Conservation (phyloP, 1,140 invertebrate genomes). For the Megathymus violae region DNA sequence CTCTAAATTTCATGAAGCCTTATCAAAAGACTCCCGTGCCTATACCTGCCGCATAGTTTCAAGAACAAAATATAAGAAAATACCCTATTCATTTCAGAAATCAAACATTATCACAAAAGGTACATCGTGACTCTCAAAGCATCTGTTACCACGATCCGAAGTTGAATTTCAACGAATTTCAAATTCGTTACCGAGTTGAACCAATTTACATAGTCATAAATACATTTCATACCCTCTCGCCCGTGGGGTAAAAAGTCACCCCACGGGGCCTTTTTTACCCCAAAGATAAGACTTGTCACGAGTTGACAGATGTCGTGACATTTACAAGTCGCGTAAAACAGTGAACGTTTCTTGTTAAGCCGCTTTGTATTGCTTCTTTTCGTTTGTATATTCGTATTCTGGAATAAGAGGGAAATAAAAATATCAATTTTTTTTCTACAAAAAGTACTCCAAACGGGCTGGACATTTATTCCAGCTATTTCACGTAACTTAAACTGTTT, state of each 20-base stretch:
- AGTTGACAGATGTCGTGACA: conserved; percentile 73
- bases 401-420: neutral
- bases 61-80: neutral
- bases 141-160: conserved; percentile 17
- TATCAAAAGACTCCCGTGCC: too few relatives aligned
- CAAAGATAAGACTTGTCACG: conserved; percentile 73
- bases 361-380: conserved; percentile 13
- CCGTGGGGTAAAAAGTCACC: conserved; percentile 57
- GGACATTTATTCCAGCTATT: too few relatives aligned
- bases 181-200: conserved; percentile 56
- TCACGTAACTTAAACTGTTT: too few relatives aligned
- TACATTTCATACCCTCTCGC: conserved; percentile 57
- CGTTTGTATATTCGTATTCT: neutral
- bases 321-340: conserved; percentile 63
- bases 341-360: conserved; percentile 45
- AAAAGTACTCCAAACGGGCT: too few relatives aligned
- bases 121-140: neutral
- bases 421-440: neutral
- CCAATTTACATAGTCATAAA: conserved; percentile 82
- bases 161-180: conserved; percentile 36
- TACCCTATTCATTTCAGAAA: neutral
- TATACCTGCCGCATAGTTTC: too few relatives aligned
- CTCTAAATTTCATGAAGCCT: too few relatives aligned
- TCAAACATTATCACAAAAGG: conserved; percentile 1
- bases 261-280: conserved; percentile 63